These are phyloP conservation scores for Drosophila acutilabella DNA, from an alignment of 2,888 invertebrate genomes.

Conservation along the genomic window DNA sequence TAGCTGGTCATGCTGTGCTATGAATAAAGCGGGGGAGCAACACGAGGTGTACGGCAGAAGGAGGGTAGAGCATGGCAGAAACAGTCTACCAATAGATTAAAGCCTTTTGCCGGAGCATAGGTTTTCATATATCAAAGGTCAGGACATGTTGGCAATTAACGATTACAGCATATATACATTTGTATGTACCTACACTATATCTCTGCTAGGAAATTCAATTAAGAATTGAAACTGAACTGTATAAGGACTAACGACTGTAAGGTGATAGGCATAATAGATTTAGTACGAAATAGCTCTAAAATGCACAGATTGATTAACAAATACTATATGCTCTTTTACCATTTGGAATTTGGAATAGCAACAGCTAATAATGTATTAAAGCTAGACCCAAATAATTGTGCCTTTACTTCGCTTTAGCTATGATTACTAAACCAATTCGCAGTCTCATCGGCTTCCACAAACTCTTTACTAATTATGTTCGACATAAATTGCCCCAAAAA, in stretches of 20 bases:
- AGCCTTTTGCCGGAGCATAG: slow-evolving; percentile 38
- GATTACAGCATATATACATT: slow-evolving; percentile 28
- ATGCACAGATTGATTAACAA: slow-evolving; percentile 8
- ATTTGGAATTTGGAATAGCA: no score
- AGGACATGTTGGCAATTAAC: slow-evolving; percentile 63
- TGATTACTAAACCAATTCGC: no score
- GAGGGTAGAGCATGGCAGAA: neutral
- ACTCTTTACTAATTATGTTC: slow-evolving; percentile 31
- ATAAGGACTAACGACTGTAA: neutral
- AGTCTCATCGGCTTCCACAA: no score
- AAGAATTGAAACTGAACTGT: slow-evolving; percentile 14
- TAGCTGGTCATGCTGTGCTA: slow-evolving; percentile 28
- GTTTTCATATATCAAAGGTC: slow-evolving; percentile 70
- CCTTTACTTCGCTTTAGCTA: no score
- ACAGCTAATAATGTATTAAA: no score
- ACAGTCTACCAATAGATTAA: slow-evolving; percentile 52
- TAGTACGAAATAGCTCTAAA: neutral
- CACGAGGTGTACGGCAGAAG: neutral
- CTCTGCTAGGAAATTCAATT: slow-evolving; percentile 34
- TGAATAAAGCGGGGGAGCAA: neutral
- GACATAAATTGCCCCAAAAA: slow-evolving; percentile 37
- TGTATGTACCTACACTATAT: neutral
- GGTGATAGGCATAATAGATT: neutral
- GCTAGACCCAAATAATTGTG: no score
- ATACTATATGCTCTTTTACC: neutral